Conservation (phyloP, 2,797 vertebrate genomes). For the Valencia hispanica region DNA sequence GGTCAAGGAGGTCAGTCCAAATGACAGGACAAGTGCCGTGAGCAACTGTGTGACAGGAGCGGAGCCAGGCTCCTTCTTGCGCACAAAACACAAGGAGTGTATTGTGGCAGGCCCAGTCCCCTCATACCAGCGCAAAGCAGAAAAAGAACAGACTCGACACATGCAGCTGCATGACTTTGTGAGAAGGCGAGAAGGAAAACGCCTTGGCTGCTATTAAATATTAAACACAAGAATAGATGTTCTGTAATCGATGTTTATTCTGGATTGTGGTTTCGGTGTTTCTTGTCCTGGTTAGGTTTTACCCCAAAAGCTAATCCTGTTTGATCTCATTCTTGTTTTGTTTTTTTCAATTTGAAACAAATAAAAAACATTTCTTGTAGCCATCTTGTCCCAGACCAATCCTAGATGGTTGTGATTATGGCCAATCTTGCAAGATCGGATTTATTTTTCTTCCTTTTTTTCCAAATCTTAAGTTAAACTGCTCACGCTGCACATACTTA, state of each 20-base stretch:
- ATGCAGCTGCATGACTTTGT: conserved; percentile 69
- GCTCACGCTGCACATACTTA: not conserved
- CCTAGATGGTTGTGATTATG: not conserved
- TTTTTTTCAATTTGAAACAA: conserved; percentile 21
- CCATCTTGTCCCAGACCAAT: conserved; percentile 12
- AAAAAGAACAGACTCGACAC: conserved; percentile 40
- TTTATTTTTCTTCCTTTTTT: not conserved
- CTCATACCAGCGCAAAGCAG: conserved; percentile 64
- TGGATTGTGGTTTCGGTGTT: conserved; percentile 25
- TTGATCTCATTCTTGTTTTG: conserved; percentile 28
- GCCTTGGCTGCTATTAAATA: conserved; percentile 49
- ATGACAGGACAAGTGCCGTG: conserved; percentile 78
- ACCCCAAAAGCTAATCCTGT: conserved; percentile 29
- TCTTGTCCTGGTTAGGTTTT: conserved; percentile 32
- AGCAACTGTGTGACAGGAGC: conserved; percentile 81
- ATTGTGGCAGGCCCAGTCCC: conserved; percentile 68
- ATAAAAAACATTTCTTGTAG: conserved; percentile 38
- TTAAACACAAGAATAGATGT: conserved; percentile 35
- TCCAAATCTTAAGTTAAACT: conserved; percentile 31
- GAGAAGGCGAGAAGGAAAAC: conserved; percentile 48
- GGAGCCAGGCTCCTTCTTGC: conserved; percentile 69
- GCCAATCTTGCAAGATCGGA: not conserved
- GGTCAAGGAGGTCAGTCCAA: conserved; percentile 73
- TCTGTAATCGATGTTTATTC: conserved; percentile 31
- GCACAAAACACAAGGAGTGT: conserved; percentile 73